phyloP scores from a whole-genome alignment of 2,113 vertebrate genomes.

The Phalacrocorax aristotelis region DNA sequence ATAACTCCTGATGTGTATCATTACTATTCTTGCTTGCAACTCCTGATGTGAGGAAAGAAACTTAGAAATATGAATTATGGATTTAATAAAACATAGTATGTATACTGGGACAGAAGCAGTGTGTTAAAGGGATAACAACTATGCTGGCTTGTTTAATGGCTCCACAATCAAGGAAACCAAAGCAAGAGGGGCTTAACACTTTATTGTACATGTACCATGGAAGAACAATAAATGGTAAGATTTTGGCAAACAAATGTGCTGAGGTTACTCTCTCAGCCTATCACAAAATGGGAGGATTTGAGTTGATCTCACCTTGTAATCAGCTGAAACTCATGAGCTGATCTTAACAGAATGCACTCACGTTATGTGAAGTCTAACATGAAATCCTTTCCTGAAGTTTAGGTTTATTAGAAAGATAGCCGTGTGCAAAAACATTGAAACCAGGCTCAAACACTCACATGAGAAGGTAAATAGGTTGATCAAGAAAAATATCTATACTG shows the following conservation, averaged over 20 bases:
- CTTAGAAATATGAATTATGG: conserved; percentile 32
- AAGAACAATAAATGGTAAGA: neutral
- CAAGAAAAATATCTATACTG: neutral
- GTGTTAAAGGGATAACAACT: neutral
- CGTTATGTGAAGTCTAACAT: neutral
- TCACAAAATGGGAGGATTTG: neutral
- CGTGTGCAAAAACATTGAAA: neutral
- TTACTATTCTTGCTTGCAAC: conserved; percentile 29
- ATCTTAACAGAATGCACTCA: neutral
- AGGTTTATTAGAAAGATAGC: neutral
- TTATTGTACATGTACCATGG: neutral
- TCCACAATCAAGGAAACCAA: neutral
- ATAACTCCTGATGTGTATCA: conserved; percentile 39
- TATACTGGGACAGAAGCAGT: neutral
- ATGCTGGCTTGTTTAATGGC: neutral
- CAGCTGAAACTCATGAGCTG: neutral
- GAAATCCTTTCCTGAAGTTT: neutral
- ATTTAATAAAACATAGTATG: conserved; percentile 33
- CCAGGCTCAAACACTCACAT: accelerated
- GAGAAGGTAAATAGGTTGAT: neutral
- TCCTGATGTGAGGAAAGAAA: conserved; percentile 3
- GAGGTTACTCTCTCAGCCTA: neutral
- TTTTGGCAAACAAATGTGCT: neutral
- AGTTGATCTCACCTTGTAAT: neutral
- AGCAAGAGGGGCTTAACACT: neutral